Evolutionary conservation across 1,140 invertebrate species (phyloP), one percentile per base, ranked within the genome.

Genomic region (Lordiphosa collinella): DNA sequence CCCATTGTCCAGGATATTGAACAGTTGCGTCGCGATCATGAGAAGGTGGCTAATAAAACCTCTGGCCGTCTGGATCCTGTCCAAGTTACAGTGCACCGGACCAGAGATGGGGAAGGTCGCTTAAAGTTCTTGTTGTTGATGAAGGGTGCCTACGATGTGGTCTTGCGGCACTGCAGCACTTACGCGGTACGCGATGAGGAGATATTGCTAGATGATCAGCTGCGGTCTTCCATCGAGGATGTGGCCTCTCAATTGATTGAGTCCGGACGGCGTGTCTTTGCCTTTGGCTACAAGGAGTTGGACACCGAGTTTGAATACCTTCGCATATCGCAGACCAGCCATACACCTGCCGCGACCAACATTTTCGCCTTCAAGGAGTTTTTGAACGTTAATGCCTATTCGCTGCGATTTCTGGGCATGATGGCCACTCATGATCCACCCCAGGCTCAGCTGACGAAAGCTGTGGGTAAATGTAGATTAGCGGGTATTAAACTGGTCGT

Each of bases 401-500:
- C 44, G 0, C 7, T 80, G 32, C 13, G 62, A 4, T 68, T 80
- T 5, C 34, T 76, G 14, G 75, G 75, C 6, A 3, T 80, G 2
- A 57, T 80, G 10, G 44, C 76, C 12, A 37, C 38, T 0, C 34
- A 63, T 12, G 43, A 75, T 58, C 54, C 62, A 3, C 55, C 71
- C 0, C 6, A 40, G 1, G 8, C 14, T 0, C 49, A 60, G 10
- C 34, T 80, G 1, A 14, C 14, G 4, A 16, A 31, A 3, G 47
- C 59, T 0, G 55, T 82, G 5, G 29, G n/a, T 6, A 32, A 25
- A 0, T 82, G 76, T 9, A 41, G 67, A 1, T 11, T 29, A 1
- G 78, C 62, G 1, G 78, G 76, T 13, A 72, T 82, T 8, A 82
- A 82, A 16, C 16, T 82, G 8, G 43, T 82, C 0, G 0, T 82